A percentile compares a stretch with the other conserved stretches of the same genome.
Conservation (phyloP, 2,113 vertebrate genomes). For the Orientallactaga bullata region DNA sequence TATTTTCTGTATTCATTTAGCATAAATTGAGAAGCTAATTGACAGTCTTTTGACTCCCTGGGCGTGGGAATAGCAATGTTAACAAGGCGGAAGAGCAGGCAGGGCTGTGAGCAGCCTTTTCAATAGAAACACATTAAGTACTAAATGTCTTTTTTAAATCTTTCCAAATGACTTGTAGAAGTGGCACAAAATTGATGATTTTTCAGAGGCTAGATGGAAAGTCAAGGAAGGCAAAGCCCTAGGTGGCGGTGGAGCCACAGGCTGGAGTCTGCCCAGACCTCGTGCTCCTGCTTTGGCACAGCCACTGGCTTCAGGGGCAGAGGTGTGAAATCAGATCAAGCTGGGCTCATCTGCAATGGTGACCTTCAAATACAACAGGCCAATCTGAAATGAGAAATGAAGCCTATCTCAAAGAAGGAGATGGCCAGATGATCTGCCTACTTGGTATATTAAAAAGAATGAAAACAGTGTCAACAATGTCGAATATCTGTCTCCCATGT, state of each 20-base stretch:
- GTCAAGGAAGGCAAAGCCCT: background rate
- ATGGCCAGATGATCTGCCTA: background rate
- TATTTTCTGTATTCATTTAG: conserved; percentile 54
- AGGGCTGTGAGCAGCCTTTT: background rate
- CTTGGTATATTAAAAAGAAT: too few relatives aligned
- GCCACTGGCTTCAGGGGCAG: background rate
- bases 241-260: background rate
- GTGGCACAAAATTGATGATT: background rate
- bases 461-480: background rate
- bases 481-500: background rate
- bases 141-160: background rate
- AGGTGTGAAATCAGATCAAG: background rate
- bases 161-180: conserved; percentile 19
- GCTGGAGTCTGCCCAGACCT: background rate
- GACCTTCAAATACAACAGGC: background rate
- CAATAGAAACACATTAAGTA: conserved; percentile 13
- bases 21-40: background rate
- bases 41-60: background rate
- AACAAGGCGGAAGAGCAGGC: background rate
- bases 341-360: background rate
- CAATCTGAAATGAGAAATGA: background rate
- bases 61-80: background rate
- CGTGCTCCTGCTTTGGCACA: background rate
- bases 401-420: too few relatives aligned
- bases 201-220: background rate